Evolutionary conservation across 2,797 vertebrate species (phyloP).

Genomic region (Atherinosoma microstoma): DNA sequence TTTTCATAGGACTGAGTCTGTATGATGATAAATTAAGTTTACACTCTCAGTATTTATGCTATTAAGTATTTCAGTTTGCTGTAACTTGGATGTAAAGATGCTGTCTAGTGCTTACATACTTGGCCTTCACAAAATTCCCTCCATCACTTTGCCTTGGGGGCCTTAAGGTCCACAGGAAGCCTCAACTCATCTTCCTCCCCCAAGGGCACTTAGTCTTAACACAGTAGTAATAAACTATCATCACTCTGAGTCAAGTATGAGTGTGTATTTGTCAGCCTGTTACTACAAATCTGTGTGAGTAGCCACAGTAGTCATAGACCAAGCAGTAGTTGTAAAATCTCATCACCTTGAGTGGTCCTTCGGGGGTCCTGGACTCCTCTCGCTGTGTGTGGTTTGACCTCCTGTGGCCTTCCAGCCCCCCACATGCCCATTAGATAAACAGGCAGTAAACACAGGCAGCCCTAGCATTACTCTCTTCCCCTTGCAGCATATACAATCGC

Average conservation of each 20-base stretch:
- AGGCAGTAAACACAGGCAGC: constrained; percentile 81
- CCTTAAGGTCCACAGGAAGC: constrained; percentile 70
- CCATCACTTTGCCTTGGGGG: constrained; percentile 57
- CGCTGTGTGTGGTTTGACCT: constrained; percentile 85
- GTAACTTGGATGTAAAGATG: constrained; percentile 46
- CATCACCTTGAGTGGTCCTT: constrained; percentile 80
- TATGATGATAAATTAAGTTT: constrained; percentile 1
- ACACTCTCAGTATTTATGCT: neutral
- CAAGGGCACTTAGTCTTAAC: constrained; percentile 72
- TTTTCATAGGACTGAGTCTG: neutral
- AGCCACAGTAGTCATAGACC: constrained; percentile 71
- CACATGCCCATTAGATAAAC: constrained; percentile 83
- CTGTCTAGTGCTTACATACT: constrained; percentile 43
- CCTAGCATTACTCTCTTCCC: constrained; percentile 70
- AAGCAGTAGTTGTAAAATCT: constrained; percentile 80
- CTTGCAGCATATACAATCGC: constrained; percentile 74
- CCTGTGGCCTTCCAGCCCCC: constrained; percentile 61
- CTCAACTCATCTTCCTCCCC: constrained; percentile 68
- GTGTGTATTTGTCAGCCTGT: constrained; percentile 63
- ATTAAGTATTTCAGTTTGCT: constrained; percentile 19
- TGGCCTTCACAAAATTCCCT: constrained; percentile 44
- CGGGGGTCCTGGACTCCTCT: constrained; percentile 74
- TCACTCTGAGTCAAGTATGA: constrained; percentile 67
- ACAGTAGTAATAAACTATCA: constrained; percentile 83
- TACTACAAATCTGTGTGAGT: constrained; percentile 39